Percentiles rank a stretch among this genome's conserved stretches.
phyloP scores from a whole-genome alignment of 2,888 invertebrate species.

The Boloria selene region DNA sequence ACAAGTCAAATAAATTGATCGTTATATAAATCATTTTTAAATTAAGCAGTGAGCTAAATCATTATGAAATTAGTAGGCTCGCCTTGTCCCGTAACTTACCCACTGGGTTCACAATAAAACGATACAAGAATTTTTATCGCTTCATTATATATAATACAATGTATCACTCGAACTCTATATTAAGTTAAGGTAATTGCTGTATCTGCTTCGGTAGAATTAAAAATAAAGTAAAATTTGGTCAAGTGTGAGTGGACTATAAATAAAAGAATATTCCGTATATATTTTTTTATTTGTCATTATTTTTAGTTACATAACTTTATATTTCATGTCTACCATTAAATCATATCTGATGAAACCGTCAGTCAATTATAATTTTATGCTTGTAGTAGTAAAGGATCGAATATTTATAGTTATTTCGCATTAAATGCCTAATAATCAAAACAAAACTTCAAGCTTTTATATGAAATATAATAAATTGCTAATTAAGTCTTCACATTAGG shows the following conservation, averaged over 20 bases:
- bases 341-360: no score
- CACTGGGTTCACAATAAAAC: not conserved
- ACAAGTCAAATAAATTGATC: no score
- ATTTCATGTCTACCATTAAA: no score
- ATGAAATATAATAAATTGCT: constrained; percentile 1
- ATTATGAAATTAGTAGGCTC: constrained; percentile 7
- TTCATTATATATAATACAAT: constrained; percentile 18
- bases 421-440: no score
- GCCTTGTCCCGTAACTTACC: not conserved
- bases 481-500: constrained; percentile 15
- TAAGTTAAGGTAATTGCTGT: constrained; percentile 6
- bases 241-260: not conserved
- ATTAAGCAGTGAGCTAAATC: not conserved
- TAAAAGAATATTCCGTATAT: no score
- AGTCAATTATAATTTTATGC: no score
- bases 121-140: constrained; percentile 23
- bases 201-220: not conserved
- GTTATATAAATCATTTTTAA: no score
- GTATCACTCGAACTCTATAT: constrained; percentile 9
- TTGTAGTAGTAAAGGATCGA: no score
- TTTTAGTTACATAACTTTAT: not conserved
- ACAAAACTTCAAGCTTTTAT: not conserved
- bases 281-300: no score
- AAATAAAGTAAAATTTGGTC: not conserved
- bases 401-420: no score